A percentile compares a stretch with the other conserved stretches of the same genome.
Evolutionary conservation across 2,113 vertebrate genomes (phyloP).

Genomic region (Stercorarius parasiticus): DNA sequence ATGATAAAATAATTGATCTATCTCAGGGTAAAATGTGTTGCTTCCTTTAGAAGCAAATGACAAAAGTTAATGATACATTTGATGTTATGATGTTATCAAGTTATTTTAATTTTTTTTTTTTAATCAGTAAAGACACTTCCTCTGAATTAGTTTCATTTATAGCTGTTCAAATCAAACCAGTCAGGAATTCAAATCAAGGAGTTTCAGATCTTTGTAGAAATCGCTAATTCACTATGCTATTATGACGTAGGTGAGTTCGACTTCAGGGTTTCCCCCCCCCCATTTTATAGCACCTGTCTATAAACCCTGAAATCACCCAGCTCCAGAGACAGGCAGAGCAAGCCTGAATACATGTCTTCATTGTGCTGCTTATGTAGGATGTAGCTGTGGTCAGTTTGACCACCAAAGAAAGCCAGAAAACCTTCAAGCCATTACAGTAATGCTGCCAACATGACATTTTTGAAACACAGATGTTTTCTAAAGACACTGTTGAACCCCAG

Average conservation of each 20-base stretch:
- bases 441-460: neutral
- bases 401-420: neutral
- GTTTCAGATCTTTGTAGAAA: neutral
- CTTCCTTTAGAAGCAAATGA: conserved; percentile 13
- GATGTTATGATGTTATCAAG: neutral
- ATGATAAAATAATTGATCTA: neutral
- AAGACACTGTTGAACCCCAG: neutral
- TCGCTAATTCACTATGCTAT: neutral
- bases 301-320: neutral
- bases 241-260: neutral
- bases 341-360: neutral
- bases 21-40: neutral
- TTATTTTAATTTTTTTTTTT: neutral
- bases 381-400: neutral
- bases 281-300: neutral
- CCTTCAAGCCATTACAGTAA: neutral
- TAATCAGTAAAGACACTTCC: neutral
- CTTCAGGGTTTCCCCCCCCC: neutral
- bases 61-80: neutral
- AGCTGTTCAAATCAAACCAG: neutral
- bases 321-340: neutral
- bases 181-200: neutral
- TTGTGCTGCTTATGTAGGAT: neutral
- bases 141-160: neutral
- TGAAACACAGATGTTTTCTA: neutral